phyloP scores from a whole-genome alignment of 2,888 invertebrate genomes.

The Tyria jacobaeae region DNA sequence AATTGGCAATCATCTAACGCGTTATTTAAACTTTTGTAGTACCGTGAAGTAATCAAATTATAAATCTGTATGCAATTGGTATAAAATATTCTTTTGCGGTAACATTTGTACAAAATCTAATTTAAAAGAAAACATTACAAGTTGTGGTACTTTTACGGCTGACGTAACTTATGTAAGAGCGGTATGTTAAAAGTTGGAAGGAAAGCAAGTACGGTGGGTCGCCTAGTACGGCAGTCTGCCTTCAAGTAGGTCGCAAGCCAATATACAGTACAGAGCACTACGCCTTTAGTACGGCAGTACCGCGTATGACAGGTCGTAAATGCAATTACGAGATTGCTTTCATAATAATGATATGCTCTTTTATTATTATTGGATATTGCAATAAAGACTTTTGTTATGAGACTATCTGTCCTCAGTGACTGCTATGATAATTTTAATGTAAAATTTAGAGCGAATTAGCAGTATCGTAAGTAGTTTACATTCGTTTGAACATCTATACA shows the following conservation, averaged over 20 bases:
- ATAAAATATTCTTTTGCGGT: not conserved
- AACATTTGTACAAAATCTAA: constrained; percentile 1
- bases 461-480: too few species aligned
- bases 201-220: constrained; percentile 34
- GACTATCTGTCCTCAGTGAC: not conserved
- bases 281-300: constrained; percentile 18
- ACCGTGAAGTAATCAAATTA: too few species aligned
- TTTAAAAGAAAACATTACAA: constrained; percentile 24
- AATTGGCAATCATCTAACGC: too few species aligned
- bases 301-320: constrained; percentile 3
- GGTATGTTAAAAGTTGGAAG: constrained; percentile 43
- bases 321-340: constrained; percentile 4
- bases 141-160: constrained; percentile 36
- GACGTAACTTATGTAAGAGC: constrained; percentile 50
- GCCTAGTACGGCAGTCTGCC: constrained; percentile 15
- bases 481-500: too few species aligned
- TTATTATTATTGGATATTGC: not conserved
- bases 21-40: too few species aligned
- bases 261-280: constrained; percentile 1
- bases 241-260: constrained; percentile 37
- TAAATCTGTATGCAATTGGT: not conserved
- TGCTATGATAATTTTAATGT: too few species aligned
- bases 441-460: too few species aligned
- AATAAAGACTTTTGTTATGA: not conserved
- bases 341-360: not conserved